These are phyloP conservation scores for Bombus vancouverensis DNA, from an alignment of 1,140 invertebrate genomes.

Conservation along the genomic window DNA sequence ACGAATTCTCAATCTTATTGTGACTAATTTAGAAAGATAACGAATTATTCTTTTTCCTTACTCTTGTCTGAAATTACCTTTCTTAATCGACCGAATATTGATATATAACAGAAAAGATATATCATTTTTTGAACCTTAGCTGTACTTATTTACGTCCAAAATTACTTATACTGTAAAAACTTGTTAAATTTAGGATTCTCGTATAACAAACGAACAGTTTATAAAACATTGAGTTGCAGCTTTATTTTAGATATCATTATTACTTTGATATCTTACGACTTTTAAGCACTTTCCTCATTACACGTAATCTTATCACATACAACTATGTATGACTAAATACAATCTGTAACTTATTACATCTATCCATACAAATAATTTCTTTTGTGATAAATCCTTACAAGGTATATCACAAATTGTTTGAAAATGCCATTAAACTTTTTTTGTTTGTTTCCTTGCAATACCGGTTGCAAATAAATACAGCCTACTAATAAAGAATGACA, in stretches of 20 bases:
- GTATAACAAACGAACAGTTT: conserved; percentile 52
- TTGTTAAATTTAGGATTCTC: conserved; percentile 51
- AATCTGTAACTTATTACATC: conserved; percentile 52
- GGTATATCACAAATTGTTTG: conserved; percentile 21
- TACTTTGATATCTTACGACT: conserved; percentile 49
- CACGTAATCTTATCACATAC: conserved; percentile 52
- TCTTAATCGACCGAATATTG: background rate
- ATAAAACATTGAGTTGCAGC: conserved; percentile 50
- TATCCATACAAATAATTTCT: conserved; percentile 44
- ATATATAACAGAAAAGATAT: conserved; percentile 25
- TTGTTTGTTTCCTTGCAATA: conserved; percentile 23
- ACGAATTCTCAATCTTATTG: background rate
- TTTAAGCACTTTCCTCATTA: conserved; percentile 52
- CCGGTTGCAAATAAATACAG: conserved; percentile 72
- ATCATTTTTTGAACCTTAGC: conserved; percentile 36
- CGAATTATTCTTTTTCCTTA: background rate
- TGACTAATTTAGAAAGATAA: conserved; percentile 8
- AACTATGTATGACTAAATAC: conserved; percentile 53
- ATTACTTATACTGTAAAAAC: conserved; percentile 49
- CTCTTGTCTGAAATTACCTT: background rate
- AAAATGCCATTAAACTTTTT: conserved; percentile 35
- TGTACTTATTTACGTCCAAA: conserved; percentile 63
- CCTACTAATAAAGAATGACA: conserved; percentile 59
- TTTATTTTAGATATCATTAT: conserved; percentile 52
- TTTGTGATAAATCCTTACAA: conserved; percentile 46